Base-by-base conservation (phyloP, 2,888 invertebrate species). In the Sminthurides aquaticus region DNA sequence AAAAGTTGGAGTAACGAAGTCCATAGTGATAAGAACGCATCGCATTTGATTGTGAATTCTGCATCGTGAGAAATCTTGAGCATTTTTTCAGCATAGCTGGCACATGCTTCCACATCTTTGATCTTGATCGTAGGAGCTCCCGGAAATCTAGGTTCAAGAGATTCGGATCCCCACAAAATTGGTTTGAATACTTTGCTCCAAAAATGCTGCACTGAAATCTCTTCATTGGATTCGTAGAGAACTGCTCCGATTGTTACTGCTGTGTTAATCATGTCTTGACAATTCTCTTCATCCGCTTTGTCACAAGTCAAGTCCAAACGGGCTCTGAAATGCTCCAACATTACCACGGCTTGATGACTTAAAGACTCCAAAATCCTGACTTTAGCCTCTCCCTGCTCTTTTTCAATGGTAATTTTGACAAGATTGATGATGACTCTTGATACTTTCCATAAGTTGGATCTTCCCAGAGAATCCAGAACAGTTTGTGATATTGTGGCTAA, bases 21-120 rank as follows among this genome's bases (percentile, higher is more conserved):
- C 69, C 69, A 71, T 43, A 68, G 52, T 49, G 67, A 63, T 29
- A 68, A 67, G 20, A 70, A 67, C 28, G 11, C 43, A 54, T 58
- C 29, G 55, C n/a, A 58, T 18, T 24, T 28, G 57, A 62, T 28
- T 49, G 48, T 58, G 54, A 48, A 67, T 28, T 27, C 25, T 15
- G 26, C 15, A 29, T 54, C 61, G 3, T 62, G 57, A 2, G 58
- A 24, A n/a, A 48, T 26, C 34, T 18, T 52, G 25, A 65, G 55
- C 28, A 62, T 43, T 62, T 58, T 48, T 8, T 65, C 62, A 57
- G 34, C 55, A 24, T 34, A 25, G 28, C 58, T 18, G 3, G 43
- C 20, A 56, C 54, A 54, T n/a, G 26, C 11, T 15, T 59, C 25
- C 34, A 59, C 25, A 43, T 59, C 48, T 8, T 27, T 24, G 29